Conservation (phyloP, 2,888 invertebrate species). For the Schrankia costaestrigalis region DNA sequence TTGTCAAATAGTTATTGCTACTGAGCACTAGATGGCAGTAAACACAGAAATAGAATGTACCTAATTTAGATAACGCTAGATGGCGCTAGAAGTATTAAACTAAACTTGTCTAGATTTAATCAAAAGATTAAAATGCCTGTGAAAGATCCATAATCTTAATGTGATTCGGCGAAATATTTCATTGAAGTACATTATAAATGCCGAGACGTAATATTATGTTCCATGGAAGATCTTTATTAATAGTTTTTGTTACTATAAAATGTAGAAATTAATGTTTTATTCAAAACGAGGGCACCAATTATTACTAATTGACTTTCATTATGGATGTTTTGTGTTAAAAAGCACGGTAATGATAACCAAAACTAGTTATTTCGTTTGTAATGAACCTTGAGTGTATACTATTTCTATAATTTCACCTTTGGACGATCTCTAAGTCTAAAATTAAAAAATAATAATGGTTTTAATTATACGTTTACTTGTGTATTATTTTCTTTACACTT, state of each 20-base stretch:
- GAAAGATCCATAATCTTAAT: constrained; percentile 37
- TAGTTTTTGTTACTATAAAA: no score
- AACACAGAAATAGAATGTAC: no score
- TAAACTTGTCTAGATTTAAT: constrained; percentile 30
- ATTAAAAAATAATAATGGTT: no score
- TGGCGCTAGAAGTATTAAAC: constrained; percentile 15
- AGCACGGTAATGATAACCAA: constrained; percentile 19
- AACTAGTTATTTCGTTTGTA: constrained; percentile 20
- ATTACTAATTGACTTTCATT: constrained; percentile 27
- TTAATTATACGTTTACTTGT: not conserved
- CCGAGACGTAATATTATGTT: constrained; percentile 44
- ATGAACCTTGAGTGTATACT: constrained; percentile 21
- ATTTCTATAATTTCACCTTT: no score
- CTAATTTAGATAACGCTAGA: no score
- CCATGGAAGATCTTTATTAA: constrained; percentile 56
- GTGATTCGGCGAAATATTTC: constrained; percentile 39
- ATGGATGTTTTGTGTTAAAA: constrained; percentile 19
- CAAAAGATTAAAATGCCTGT: constrained; percentile 33
- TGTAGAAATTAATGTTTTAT: no score
- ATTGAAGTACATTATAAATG: constrained; percentile 30
- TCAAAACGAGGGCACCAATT: constrained; percentile 11
- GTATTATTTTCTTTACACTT: not conserved
- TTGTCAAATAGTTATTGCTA: no score
- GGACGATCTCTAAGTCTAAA: no score
- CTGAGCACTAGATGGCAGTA: no score